These are phyloP conservation scores for Calliopum simillimum DNA, from an alignment of 2,888 invertebrate genomes.

Conservation along the genomic window DNA sequence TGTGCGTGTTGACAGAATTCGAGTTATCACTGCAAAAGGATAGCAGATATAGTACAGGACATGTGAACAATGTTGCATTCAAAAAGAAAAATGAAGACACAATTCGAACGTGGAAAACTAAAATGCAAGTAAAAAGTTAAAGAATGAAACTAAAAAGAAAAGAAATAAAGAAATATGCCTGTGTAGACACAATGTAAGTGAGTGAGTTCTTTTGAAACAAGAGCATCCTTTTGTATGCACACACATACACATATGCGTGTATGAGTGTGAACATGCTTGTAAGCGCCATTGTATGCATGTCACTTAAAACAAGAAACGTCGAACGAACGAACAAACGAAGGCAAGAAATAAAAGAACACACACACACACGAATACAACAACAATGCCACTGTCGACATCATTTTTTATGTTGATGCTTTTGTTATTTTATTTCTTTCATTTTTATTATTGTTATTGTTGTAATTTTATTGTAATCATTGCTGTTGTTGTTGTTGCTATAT, in stretches of 20 bases:
- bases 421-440: neutral
- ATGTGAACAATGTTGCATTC: constrained; percentile 19
- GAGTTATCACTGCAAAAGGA: neutral
- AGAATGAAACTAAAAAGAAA: constrained; percentile 18
- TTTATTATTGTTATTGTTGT: constrained; percentile 12
- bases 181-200: neutral
- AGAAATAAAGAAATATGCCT: constrained; percentile 11
- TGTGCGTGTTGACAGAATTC: neutral
- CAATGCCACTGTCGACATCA: constrained; percentile 2
- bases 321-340: no score
- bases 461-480: neutral
- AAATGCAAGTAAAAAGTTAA: constrained; percentile 1
- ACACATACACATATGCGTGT: neutral
- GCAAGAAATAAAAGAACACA: neutral
- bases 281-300: no score
- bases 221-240: neutral
- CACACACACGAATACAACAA: constrained; percentile 2
- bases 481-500: neutral
- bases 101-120: no score
- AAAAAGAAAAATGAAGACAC: neutral
- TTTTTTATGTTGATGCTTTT: neutral
- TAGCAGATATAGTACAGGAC: neutral
- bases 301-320: no score
- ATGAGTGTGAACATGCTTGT: neutral
- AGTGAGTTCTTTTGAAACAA: constrained; percentile 15